A percentile compares a stretch with the other conserved stretches of the same genome.
Conservation (phyloP, 2,888 invertebrate species). For the Apamea monoglypha region DNA sequence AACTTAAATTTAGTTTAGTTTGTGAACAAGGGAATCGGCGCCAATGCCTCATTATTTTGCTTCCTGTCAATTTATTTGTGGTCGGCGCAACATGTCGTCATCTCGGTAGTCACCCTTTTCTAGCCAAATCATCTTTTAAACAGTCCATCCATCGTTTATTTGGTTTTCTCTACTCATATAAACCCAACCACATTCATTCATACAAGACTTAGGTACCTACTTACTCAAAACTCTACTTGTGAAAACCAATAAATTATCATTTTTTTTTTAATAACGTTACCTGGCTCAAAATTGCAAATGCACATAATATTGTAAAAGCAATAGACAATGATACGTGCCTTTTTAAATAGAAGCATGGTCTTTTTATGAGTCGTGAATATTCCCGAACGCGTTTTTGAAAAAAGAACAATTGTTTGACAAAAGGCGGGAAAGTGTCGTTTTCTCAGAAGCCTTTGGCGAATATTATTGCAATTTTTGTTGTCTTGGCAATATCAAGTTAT, state of each 20-base stretch:
- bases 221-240: neutral
- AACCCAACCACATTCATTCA: too few relatives aligned
- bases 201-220: neutral
- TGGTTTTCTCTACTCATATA: neutral
- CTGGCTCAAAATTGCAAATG: neutral
- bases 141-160: neutral
- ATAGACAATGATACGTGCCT: slow-evolving; percentile 1
- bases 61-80: too few relatives aligned
- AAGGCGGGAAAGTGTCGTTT: neutral
- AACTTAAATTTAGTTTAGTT: too few relatives aligned
- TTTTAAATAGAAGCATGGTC: neutral
- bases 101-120: neutral
- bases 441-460: slow-evolving; percentile 10
- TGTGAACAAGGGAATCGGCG: too few relatives aligned
- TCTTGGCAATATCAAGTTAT: neutral
- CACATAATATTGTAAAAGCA: neutral
- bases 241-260: neutral
- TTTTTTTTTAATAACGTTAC: neutral
- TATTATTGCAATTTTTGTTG: slow-evolving; percentile 2
- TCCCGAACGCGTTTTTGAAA: neutral
- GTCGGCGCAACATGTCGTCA: neutral
- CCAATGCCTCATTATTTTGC: too few relatives aligned
- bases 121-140: neutral
- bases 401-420: slow-evolving; percentile 9
- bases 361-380: slow-evolving; percentile 23